A percentile compares a stretch with the other conserved stretches of the same genome.
Conservation (phyloP, 2,888 invertebrate species). For the Epiperipatus broadwayi region DNA sequence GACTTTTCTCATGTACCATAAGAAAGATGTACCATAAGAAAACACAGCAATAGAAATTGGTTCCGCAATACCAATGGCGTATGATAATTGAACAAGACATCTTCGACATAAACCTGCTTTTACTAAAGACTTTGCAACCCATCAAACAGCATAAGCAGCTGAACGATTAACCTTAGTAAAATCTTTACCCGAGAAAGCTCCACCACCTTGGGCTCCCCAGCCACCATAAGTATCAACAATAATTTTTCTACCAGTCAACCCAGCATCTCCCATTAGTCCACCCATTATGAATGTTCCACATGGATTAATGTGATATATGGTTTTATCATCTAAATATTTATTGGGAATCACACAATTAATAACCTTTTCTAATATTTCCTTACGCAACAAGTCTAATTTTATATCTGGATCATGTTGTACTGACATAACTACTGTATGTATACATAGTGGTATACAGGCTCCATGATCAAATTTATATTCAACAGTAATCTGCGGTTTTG, state of each 20-base stretch:
- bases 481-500: conserved; percentile 65
- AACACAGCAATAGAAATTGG: conserved; percentile 91
- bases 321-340: conserved; percentile 68
- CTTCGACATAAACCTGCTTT: conserved; percentile 82
- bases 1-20: conserved; percentile 46
- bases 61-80: conserved; percentile 93
- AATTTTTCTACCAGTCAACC: conserved; percentile 92
- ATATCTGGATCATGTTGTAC: conserved; percentile 89
- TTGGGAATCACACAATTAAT: conserved; percentile 77
- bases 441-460: conserved; percentile 80
- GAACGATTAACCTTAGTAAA: conserved; percentile 87
- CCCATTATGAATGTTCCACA: conserved; percentile 90
- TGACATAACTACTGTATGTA: conserved; percentile 95
- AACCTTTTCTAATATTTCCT: conserved; percentile 69
- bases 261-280: conserved; percentile 93
- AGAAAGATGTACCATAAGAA: conserved; percentile 90
- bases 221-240: conserved; percentile 99
- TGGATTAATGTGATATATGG: conserved; percentile 90
- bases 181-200: conserved; percentile 99
- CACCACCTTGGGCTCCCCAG: conserved; percentile 99
- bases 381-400: conserved; percentile 55
- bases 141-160: conserved; percentile 93
- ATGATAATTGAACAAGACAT: conserved; percentile 86
- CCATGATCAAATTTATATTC: conserved; percentile 82
- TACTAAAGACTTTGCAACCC: conserved; percentile 97